phyloP scores from a whole-genome alignment of 2,888 invertebrate species.

The Polymixis lichenea region DNA sequence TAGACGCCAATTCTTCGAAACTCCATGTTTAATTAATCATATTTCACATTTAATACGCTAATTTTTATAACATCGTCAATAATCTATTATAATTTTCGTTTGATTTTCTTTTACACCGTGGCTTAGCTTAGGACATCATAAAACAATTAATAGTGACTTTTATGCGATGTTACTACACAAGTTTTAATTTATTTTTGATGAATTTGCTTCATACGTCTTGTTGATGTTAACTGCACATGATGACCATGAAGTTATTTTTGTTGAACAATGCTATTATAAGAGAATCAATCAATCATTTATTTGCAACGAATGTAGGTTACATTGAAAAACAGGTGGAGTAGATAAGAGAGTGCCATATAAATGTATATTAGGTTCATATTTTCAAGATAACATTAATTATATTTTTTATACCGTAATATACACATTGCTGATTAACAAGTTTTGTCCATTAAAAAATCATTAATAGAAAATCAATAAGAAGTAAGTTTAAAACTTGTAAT shows the following conservation, averaged over 20 bases:
- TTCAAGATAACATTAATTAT: too few relatives aligned
- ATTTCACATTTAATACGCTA: slow-evolving; percentile 29
- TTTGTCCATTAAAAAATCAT: too few relatives aligned
- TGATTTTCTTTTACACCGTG: not conserved
- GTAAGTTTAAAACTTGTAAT: slow-evolving; percentile 13
- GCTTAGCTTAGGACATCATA: not conserved
- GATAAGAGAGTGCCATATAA: too few relatives aligned
- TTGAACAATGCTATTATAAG: slow-evolving; percentile 6
- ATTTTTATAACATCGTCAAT: not conserved
- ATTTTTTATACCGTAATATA: too few relatives aligned
- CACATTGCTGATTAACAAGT: too few relatives aligned
- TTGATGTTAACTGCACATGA: slow-evolving; percentile 17
- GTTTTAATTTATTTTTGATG: slow-evolving; percentile 15
- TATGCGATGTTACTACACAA: not conserved
- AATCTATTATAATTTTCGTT: slow-evolving; percentile 18
- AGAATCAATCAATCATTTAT: too few relatives aligned
- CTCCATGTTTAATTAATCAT: slow-evolving; percentile 44
- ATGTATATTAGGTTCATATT: too few relatives aligned
- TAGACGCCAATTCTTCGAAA: slow-evolving; percentile 43
- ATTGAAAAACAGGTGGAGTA: too few relatives aligned
- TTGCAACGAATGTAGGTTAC: too few relatives aligned
- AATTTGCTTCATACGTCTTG: not conserved
- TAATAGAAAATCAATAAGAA: too few relatives aligned
- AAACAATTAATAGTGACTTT: slow-evolving; percentile 11
- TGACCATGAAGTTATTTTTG: slow-evolving; percentile 9